Evolutionary conservation across 2,797 vertebrate species (phyloP), one percentile per base, ranked within the genome.

Genomic region (Poeciliopsis infans): DNA sequence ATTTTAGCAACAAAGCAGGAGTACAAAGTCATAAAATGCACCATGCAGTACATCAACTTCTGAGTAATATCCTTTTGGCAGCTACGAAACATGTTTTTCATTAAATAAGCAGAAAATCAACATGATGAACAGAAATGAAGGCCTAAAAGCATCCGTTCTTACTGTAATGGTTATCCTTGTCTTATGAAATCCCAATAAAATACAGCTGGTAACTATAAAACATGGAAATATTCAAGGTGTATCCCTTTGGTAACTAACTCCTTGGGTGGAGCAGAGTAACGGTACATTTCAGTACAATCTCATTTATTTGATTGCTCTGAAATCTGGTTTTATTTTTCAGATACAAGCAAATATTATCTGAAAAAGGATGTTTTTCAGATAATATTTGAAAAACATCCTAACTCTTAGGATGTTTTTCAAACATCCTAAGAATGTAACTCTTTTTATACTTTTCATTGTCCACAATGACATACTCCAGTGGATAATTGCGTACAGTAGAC

Each of bases 261-360:
- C 61, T 36, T 51, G 46, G 80, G 75, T 75, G 75, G 79, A 76
- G 80, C 11, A 23, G n/a, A 68, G 18, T 47, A 49, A 66, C 72
- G 47, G 36, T 33, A 53, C 18, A 43, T 71, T 59, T 0, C 41
- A 28, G 23, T 8, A 41, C 49, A 23, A n/a, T 36, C 33, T 36
- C 69, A 74, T 61, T 1, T 36, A 20, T 36, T 64, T 36, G 7
- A 31, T 64, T 64, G 8, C 15, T 61, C 33, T 61, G 33, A 61
- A 31, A 61, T 33, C 4, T 8, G 0, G 23, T 10, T 66, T 39
- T 7, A 2, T 61, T 15, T 61, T 47, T 39, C 20, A 57, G 4
- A 68, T 69, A 6, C 13, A 12, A 43, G 39, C 43, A 23, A 69
- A 36, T 7, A 64, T 18, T 36, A 47, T 73, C n/a, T n/a, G n/a